Evolutionary conservation across 2,888 invertebrate species (phyloP), one percentile per base, ranked within the genome.

Genomic region (Erpobdella octoculata): DNA sequence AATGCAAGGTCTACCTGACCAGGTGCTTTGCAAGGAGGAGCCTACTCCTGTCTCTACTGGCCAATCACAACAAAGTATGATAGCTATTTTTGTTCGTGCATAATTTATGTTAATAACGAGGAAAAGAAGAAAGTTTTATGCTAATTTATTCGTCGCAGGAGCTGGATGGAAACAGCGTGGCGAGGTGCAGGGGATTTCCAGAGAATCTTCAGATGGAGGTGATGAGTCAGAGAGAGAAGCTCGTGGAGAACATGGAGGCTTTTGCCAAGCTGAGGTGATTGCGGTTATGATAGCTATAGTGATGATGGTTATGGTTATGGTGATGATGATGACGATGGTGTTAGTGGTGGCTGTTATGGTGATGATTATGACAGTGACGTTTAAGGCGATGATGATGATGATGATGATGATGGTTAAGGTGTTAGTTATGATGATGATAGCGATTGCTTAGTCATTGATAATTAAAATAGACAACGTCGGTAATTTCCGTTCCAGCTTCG

Each of bases 101-200:
- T 36, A 38, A 41, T 41, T 15, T 15, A 41, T 41, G 15, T 15
- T 41, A 41, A 41, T 41, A 41, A 41, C 12, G 12, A 41, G 15
- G 15, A 15, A 41, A 41, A 41, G 12, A 41, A 41, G 12, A 41
- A 41, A 6, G 31, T 31, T 62, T 12, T 2, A 62, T 31, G 33
- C 28, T 33, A 25, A 12, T 25, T 53, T 21, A 9, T 25, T 12
- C 1, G 28, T 53, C 64, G 35, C 86, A 89, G 77, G 93, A 94
- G 78, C 83, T 95, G 64, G 91, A 92, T 0, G 84, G 88, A 0
- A 89, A 88, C 66, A 91, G 91, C 78, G 87, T 91, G 67, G 92
- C 93, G 78, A 86, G 93, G 68, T 90, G 92, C 78, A 89, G 89
- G 81, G 96, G 96, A 64, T 93, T 89, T 80, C 87, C 91, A 0